Evolutionary conservation across 2,888 invertebrate genomes (phyloP), one percentile per base, ranked within the genome.

Genomic region (Cotesia congregata): DNA sequence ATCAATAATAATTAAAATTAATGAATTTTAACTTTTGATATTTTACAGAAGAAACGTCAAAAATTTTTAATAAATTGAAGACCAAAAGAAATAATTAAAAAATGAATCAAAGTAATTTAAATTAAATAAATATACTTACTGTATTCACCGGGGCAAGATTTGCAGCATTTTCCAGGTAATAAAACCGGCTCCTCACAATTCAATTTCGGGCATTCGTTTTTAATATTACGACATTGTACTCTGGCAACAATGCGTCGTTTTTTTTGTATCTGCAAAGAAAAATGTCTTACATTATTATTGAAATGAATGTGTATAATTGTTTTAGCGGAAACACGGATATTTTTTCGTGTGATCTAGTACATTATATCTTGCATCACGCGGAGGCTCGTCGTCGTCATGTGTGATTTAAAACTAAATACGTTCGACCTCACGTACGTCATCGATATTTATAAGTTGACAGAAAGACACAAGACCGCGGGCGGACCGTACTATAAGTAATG

Each of bases 191-290:
- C 95, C 80, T 94, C 94, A 90, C 98, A 98, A 17, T 93, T 93
- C 17, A 95, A 94, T 85, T 95, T 95, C 6, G 97, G 97, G 87
- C 98, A 98, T 87, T 97, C 96, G 87, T 95, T 95, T 90, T 97
- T 97, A 81, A 98, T 96, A 88, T 97, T 97, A 82, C 95, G 93
- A 90, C 98, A 98, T 83, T 95, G 94, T 39, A 97, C 96, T 86
- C 95, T 93, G n/a, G 97, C 97, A 78, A 96, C 94, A 83, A 97
- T 94, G 80, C 96, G 92, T 60, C 95, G 92, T 88, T 97, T 97
- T 90, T 96, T 95, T 89, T 96, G 96, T 81, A 96, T 94, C 97
- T 97, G 91, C 12, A 65, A 30, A 30, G 80, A n/a, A 6, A 50
- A 30, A 68, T 61, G 68, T n/a, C 20, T 5, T 17, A 68, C 20